Evolutionary conservation across 2,113 vertebrate genomes (phyloP), one percentile per base, ranked within the genome.

Genomic region (Cyprinodon tularosa): DNA sequence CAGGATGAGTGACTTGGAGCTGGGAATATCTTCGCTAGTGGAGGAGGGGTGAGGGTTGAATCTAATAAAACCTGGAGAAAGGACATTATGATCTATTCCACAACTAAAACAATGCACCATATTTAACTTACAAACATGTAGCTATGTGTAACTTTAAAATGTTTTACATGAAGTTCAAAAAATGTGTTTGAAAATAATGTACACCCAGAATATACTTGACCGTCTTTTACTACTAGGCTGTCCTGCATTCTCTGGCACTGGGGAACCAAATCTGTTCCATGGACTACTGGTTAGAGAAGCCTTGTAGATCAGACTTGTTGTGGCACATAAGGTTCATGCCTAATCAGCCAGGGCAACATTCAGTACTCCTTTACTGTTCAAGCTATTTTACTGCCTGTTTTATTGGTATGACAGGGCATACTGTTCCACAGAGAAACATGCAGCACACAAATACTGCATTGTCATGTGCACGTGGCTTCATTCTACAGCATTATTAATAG

Each of bases 1-100:
- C 14, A 11, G 78, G 89, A 88, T 88, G 86, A 91, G 84, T 88
- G 89, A 91, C 74, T 65, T 65, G 74, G 70, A 88, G 62, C 69
- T 57, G 69, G 73, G 68, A 82, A 61, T 13, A 78, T 81, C 50
- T 72, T 75, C 64, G 71, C 74, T 60, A 73, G 72, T 53, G 82
- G 84, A 74, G 82, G 79, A 84, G 74, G 82, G 83, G 86, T 4
- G 47, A 74, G 38, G 59, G 37, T 48, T 12, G 59, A 39, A 67
- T 69, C 61, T 44, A 48, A 50, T 7, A 8, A 39, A 47, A n/a
- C 50, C 3, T 20, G 50, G 17, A 57, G 50, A 9, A 4, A 57
- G 5, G 5, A 8, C 9, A 29, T 57, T 57, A 8, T 57, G 3
- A 14, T 57, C 50, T 57, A 57, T 9, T 17, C 20, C 0, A 2